Evolutionary conservation across 2,113 vertebrate species (phyloP).

Genomic region (Strigops habroptila): DNA sequence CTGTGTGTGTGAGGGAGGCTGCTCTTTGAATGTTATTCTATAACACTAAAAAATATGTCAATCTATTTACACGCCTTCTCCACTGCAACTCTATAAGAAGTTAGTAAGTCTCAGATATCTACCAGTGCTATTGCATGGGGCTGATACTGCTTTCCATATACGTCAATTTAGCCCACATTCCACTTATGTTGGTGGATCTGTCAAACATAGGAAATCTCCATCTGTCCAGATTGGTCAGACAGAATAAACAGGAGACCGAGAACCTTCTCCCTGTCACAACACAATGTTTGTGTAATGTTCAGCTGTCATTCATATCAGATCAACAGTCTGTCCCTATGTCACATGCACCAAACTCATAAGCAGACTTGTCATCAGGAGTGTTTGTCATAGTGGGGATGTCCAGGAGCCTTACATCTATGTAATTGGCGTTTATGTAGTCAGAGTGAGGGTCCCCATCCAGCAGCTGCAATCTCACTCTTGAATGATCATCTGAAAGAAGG

Average conservation of each 20-base stretch:
- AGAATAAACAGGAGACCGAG: constrained; percentile 16
- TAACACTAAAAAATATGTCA: constrained; percentile 2
- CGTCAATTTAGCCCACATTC: constrained; percentile 52
- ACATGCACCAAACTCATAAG: background rate
- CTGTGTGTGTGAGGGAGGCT: background rate
- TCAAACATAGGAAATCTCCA: constrained; percentile 35
- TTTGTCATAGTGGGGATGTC: background rate
- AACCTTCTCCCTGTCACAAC: constrained; percentile 51
- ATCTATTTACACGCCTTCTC: constrained; percentile 28
- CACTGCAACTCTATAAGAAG: background rate
- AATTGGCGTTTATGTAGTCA: constrained; percentile 98
- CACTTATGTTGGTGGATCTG: constrained; percentile 37
- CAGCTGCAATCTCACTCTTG: constrained; percentile 90
- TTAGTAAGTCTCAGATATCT: background rate
- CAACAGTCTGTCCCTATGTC: background rate
- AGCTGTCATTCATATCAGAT: background rate
- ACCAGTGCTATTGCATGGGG: constrained; percentile 31
- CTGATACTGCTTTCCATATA: constrained; percentile 22
- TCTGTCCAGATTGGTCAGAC: background rate
- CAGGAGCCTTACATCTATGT: constrained; percentile 87
- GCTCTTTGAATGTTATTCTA: background rate
- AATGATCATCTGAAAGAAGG: constrained; percentile 89
- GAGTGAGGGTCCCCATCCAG: constrained; percentile 95
- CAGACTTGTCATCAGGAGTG: background rate
- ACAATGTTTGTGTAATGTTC: background rate